These are phyloP conservation scores for Urophycis tenuis DNA, from an alignment of 2,797 vertebrate genomes.

Conservation along the genomic window DNA sequence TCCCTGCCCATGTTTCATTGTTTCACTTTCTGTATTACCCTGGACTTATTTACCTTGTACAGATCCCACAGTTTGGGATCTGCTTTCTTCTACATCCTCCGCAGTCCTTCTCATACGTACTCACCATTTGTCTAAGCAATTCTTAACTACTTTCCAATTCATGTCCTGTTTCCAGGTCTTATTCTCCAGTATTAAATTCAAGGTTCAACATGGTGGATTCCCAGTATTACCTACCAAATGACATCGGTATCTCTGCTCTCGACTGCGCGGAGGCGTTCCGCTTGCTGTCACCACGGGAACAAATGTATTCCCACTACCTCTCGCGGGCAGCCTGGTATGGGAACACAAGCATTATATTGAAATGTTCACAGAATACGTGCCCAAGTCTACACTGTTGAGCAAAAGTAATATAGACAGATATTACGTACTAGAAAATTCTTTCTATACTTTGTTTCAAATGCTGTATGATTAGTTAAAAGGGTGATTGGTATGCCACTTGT, in stretches of 20 bases:
- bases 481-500: neutral
- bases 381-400: neutral
- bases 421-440: neutral
- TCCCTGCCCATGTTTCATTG: neutral
- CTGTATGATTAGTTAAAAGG: neutral
- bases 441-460: neutral
- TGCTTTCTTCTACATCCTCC: neutral
- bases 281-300: conserved; percentile 79
- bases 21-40: neutral
- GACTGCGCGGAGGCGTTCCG: conserved; percentile 83
- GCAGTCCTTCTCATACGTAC: neutral
- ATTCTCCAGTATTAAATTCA: conserved; percentile 21
- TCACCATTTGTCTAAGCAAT: neutral
- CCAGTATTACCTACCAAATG: conserved; percentile 87
- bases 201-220: conserved; percentile 78
- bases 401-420: neutral
- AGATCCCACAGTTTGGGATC: too few relatives aligned
- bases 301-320: conserved; percentile 83
- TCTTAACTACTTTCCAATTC: neutral
- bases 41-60: neutral
- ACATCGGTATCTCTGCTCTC: conserved; percentile 79
- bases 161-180: conserved; percentile 5
- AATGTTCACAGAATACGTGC: neutral
- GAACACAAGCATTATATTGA: neutral
- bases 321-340: conserved; percentile 82